Conservation (phyloP, 2,113 vertebrate genomes). For the Boleophthalmus pectinirostris region DNA sequence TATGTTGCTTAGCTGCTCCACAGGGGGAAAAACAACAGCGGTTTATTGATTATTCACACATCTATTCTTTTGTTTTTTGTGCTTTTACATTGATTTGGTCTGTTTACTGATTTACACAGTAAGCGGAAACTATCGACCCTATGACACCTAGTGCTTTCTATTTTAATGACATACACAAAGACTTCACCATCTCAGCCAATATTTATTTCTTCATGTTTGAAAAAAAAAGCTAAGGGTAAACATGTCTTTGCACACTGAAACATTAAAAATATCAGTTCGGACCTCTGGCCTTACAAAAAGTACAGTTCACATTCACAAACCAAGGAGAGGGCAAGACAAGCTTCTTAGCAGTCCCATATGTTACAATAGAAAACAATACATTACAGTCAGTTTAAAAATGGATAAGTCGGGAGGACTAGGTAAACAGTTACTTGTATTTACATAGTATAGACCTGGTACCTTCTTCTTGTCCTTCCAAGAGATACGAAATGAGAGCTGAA, state of each 20-base stretch:
- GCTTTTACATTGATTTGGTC: conserved; percentile 31
- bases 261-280: conserved; percentile 84
- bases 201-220: conserved; percentile 62
- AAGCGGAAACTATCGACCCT: conserved; percentile 13
- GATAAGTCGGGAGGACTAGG: conserved; percentile 26
- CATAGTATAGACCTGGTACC: conserved; percentile 9
- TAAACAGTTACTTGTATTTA: conserved; percentile 10
- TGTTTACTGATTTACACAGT: conserved; percentile 10
- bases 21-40: conserved; percentile 12
- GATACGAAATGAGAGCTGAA: conserved; percentile 29
- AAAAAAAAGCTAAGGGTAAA: conserved; percentile 68
- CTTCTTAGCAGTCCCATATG: neutral
- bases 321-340: conserved; percentile 56
- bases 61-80: conserved; percentile 12
- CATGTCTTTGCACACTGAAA: conserved; percentile 74
- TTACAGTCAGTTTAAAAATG: conserved; percentile 43
- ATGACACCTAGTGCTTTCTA: neutral
- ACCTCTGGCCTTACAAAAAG: conserved; percentile 83
- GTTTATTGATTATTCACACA: conserved; percentile 28
- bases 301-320: conserved; percentile 86
- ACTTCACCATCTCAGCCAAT: conserved; percentile 29
- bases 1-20: conserved; percentile 8
- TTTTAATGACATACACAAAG: conserved; percentile 21
- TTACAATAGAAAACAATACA: conserved; percentile 32
- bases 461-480: conserved; percentile 10